phyloP scores from a whole-genome alignment of 2,113 vertebrate species.

The Hystrix brachyura region DNA sequence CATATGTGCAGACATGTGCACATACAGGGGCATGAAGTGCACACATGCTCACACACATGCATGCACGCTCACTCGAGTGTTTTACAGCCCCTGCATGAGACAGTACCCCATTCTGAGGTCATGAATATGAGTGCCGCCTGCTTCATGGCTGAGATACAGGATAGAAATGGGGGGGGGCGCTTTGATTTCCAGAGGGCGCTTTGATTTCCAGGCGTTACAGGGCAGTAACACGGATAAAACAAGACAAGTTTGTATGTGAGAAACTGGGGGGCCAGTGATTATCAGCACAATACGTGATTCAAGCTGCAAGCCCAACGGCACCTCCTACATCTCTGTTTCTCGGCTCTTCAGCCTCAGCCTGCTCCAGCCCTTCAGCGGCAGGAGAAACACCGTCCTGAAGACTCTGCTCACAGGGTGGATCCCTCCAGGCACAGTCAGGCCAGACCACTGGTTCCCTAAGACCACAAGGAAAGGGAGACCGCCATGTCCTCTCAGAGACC shows the following conservation, averaged over 20 bases:
- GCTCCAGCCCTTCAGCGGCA: fast-evolving
- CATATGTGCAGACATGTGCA: fast-evolving
- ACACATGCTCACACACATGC: fast-evolving
- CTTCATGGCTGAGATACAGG: not conserved
- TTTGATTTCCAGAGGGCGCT: not conserved
- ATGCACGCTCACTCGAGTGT: not conserved
- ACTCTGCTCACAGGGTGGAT: not conserved
- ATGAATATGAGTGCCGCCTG: not conserved
- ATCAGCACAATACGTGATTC: not conserved
- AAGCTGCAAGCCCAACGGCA: not conserved
- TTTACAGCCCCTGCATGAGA: not conserved
- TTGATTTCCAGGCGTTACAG: not conserved
- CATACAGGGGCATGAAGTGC: not conserved
- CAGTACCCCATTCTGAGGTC: not conserved
- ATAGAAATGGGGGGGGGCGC: too few relatives aligned
- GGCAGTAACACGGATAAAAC: not conserved
- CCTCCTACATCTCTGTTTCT: not conserved
- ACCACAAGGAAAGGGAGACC: not conserved
- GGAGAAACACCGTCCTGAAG: not conserved
- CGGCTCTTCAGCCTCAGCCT: not conserved
- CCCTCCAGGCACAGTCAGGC: not conserved
- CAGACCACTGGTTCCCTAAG: not conserved
- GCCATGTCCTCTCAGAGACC: not conserved
- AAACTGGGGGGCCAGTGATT: not conserved
- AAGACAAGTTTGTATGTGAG: not conserved